Evolutionary conservation across 2,888 invertebrate species (phyloP).

Genomic region (Chaetogeoica ovagalla): DNA sequence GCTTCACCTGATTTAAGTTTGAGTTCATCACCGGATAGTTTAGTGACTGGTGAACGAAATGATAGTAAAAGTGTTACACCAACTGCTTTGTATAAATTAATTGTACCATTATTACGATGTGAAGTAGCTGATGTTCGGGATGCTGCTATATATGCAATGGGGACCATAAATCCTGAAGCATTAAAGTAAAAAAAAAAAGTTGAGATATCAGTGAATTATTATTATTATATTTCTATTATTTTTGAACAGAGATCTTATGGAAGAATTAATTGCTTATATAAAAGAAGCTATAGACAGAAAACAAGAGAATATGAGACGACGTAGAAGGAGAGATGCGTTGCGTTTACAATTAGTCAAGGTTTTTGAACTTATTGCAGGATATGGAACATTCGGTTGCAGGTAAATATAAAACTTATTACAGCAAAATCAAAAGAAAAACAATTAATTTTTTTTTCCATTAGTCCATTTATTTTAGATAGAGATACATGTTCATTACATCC

Average conservation of each 20-base stretch:
- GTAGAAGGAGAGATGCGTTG: constrained; percentile 87
- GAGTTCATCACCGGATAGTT: constrained; percentile 82
- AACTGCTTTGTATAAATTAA: constrained; percentile 84
- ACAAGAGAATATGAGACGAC: constrained; percentile 92
- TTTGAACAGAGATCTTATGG: constrained; percentile 82
- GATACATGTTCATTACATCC: constrained; percentile 82
- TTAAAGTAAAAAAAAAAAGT: constrained; percentile 76
- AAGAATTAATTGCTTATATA: constrained; percentile 87
- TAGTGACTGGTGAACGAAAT: constrained; percentile 69
- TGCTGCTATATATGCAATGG: constrained; percentile 89
- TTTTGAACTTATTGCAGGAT: constrained; percentile 87
- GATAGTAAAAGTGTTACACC: constrained; percentile 83
- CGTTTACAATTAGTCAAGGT: constrained; percentile 89
- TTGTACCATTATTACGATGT: constrained; percentile 88
- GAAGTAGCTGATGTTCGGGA: constrained; percentile 89
- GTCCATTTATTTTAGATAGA: constrained; percentile 80
- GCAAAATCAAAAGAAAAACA: not conserved
- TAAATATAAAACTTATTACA: constrained; percentile 57
- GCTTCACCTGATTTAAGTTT: constrained; percentile 90
- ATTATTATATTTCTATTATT: not conserved
- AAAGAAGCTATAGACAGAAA: constrained; percentile 96
- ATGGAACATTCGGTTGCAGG: constrained; percentile 83
- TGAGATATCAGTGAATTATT: not conserved
- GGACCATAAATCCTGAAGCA: constrained; percentile 92
- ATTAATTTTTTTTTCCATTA: constrained; percentile 59